Conservation (phyloP, 2,888 invertebrate species). For the Drosophila meridiana region DNA sequence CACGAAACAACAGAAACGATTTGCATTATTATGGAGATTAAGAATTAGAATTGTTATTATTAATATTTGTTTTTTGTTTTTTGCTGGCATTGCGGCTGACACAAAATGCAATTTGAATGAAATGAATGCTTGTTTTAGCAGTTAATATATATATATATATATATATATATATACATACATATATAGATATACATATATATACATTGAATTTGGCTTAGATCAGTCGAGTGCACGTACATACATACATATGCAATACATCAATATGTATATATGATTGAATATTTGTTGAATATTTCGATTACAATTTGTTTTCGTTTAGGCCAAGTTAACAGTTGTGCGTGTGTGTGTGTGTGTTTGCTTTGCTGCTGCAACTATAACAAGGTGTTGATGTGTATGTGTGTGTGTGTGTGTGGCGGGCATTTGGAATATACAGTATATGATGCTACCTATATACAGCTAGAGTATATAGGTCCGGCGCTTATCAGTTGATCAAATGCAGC, state of each 20-base stretch:
- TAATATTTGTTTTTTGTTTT: not conserved
- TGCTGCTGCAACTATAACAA: constrained; percentile 68
- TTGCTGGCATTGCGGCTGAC: not conserved
- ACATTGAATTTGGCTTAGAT: constrained; percentile 6
- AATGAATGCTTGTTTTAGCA: constrained; percentile 2
- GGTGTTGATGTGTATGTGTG: constrained; percentile 13
- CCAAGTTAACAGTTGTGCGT: constrained; percentile 18
- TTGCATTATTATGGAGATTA: not conserved
- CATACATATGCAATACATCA: not conserved
- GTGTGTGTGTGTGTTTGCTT: constrained; percentile 18
- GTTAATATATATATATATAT: not conserved
- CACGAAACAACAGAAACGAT: constrained; percentile 6
- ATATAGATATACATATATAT: not conserved
- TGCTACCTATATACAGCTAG: constrained; percentile 39
- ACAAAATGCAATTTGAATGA: constrained; percentile 31
- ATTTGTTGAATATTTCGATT: constrained; percentile 1
- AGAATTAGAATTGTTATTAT: not conserved
- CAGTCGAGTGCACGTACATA: constrained; percentile 14
- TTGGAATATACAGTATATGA: constrained; percentile 49
- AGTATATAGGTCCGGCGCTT: constrained; percentile 46
- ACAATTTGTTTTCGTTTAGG: constrained; percentile 21
- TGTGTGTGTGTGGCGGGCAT: constrained; percentile 48
- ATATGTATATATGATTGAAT: not conserved
- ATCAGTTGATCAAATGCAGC: constrained; percentile 75
- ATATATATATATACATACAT: not conserved